Base-by-base conservation (phyloP, 2,888 invertebrate genomes). In the Cantharis rustica region DNA sequence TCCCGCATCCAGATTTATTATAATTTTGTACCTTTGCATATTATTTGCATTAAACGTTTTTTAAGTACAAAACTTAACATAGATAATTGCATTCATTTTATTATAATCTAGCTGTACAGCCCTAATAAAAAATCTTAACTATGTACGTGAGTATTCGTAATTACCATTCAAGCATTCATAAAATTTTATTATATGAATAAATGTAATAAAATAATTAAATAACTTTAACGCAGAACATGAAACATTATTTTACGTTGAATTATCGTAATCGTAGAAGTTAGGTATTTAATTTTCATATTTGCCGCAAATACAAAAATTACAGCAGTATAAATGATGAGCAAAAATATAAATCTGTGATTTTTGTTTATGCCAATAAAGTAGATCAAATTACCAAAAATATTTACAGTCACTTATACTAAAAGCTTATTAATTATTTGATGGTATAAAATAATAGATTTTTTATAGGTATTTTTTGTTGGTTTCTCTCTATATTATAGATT, bases 1-100 rank as follows among this genome's bases (percentile, higher is more conserved):
- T 61, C 61, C 23, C 63, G 10, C 26, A 16, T 31, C 72, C 20
- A 47, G 72, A 69, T 76, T 72, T 72, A 72, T 76, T 72, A 69
- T 72, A 61, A 27, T 68, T 75, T 68, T 72, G 9, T 7, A 47
- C 47, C 47, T 47, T 47, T 47, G 47, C 47, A 72, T 72, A 66
- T 66, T 72, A 66, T 66, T 72, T 68, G 17, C 23, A 20, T 20
- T 66, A 16, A 66, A 66, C n/a, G 23, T 17, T 66, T 66, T 16
- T 66, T 66, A 20, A 16, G 11, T 26, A 68, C n/a, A 26, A 47
- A n/a, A 47, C 47, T 47, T 47, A 47, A n/a, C 47, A 47, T 47
- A n/a, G n/a, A n/a, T 47, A n/a, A n/a, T n/a, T n/a, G n/a, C n/a
- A 7, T n/a, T 47, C 4, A 47, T 3, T n/a, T 47, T n/a, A n/a